phyloP scores from a whole-genome alignment of 2,113 vertebrate genomes.

The Panthera leo region DNA sequence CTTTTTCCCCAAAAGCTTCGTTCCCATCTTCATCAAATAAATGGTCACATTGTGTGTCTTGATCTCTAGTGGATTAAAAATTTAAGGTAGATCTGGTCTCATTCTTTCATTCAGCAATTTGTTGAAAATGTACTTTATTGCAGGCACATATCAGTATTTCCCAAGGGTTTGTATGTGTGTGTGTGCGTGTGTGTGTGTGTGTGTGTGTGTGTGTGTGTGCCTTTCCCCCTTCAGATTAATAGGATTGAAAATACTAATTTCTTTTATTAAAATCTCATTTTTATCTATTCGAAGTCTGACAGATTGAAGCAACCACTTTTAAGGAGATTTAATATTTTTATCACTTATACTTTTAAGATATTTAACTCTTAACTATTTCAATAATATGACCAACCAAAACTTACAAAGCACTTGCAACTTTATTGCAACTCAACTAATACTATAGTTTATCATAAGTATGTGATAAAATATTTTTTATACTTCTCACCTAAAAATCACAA shows the following conservation, averaged over 20 bases:
- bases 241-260: neutral
- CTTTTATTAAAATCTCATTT: neutral
- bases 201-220: neutral
- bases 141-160: neutral
- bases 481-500: slow-evolving; percentile 1
- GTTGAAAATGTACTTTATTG: neutral
- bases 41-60: neutral
- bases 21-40: neutral
- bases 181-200: neutral
- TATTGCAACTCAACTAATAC: neutral
- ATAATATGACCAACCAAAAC: neutral
- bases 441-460: neutral
- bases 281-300: neutral
- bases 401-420: neutral
- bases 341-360: neutral
- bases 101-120: slow-evolving; percentile 8
- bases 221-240: neutral
- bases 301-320: neutral
- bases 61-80: neutral
- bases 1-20: neutral
- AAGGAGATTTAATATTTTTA: slow-evolving; percentile 1
- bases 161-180: neutral
- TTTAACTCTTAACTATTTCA: slow-evolving; percentile 4
- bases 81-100: neutral
- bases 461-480: slow-evolving; percentile 17